phyloP scores from a whole-genome alignment of 2,113 vertebrate species.

The Psettodes erumei region DNA sequence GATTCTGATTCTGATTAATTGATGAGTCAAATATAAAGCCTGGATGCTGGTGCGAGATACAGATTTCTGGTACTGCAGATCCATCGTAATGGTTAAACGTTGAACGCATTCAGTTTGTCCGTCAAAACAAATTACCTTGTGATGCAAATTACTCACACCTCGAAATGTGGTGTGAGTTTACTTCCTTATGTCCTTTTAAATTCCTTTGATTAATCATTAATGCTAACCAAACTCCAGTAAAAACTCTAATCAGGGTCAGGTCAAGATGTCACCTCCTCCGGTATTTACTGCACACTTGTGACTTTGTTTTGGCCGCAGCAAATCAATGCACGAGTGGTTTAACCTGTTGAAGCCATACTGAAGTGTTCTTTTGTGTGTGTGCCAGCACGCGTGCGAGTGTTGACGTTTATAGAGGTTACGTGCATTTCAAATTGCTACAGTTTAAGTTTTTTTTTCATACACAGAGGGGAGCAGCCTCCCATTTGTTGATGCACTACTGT shows the following conservation, averaged over 20 bases:
- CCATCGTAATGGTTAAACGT: neutral
- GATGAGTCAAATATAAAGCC: neutral
- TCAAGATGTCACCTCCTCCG: conserved; percentile 68
- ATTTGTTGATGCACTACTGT: neutral
- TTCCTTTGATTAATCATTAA: conserved; percentile 76
- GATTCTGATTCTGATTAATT: too few species aligned
- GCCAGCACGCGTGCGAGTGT: neutral
- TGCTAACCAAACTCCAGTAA: conserved; percentile 70
- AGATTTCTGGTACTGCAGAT: neutral
- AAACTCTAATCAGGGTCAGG: conserved; percentile 59
- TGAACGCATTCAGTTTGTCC: conserved; percentile 1
- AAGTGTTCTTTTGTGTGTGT: neutral
- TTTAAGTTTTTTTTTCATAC: neutral
- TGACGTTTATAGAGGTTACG: neutral
- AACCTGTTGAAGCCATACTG: conserved; percentile 49
- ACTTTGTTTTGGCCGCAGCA: conserved; percentile 65
- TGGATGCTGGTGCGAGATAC: neutral
- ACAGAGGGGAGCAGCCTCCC: neutral
- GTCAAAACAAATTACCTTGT: conserved; percentile 1
- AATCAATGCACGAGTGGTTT: conserved; percentile 64
- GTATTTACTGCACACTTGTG: conserved; percentile 79
- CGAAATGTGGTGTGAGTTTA: conserved; percentile 29
- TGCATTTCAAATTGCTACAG: neutral
- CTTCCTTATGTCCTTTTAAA: conserved; percentile 56
- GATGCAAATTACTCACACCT: conserved; percentile 28